These are phyloP conservation scores for Dascyllus trimaculatus DNA, from an alignment of 2,113 vertebrate species.

Conservation along the genomic window DNA sequence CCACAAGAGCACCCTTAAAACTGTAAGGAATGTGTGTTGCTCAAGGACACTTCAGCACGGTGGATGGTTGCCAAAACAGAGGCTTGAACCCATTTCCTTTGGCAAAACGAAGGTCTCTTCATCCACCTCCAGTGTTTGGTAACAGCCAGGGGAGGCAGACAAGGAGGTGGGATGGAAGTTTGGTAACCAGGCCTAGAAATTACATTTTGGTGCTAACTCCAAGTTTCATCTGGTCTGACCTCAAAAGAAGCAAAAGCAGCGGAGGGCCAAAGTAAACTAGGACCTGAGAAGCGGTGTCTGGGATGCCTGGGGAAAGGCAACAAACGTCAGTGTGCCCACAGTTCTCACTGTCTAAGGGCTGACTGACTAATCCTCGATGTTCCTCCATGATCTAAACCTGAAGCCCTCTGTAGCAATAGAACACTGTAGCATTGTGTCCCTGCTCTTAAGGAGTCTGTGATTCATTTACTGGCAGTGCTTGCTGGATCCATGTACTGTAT, in stretches of 20 bases:
- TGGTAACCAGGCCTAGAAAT: slow-evolving; percentile 58
- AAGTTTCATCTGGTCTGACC: slow-evolving; percentile 71
- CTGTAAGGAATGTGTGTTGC: slow-evolving; percentile 33
- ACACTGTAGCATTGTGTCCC: slow-evolving; percentile 79
- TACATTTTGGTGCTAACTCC: slow-evolving; percentile 69
- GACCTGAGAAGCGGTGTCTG: slow-evolving; percentile 72
- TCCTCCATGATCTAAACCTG: slow-evolving; percentile 82
- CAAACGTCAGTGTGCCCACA: slow-evolving; percentile 62
- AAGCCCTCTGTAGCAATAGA: slow-evolving; percentile 68
- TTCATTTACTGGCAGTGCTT: slow-evolving; percentile 72
- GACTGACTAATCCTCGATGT: slow-evolving; percentile 77
- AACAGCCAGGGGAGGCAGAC: slow-evolving; percentile 29
- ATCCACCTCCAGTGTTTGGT: slow-evolving; percentile 25
- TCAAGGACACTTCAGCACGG: slow-evolving; percentile 24
- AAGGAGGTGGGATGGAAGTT: slow-evolving; percentile 52
- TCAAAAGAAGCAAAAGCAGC: slow-evolving; percentile 67
- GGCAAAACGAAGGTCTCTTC: slow-evolving; percentile 7
- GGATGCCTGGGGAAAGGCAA: slow-evolving; percentile 71
- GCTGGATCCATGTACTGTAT: slow-evolving; percentile 64
- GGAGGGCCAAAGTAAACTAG: slow-evolving; percentile 77
- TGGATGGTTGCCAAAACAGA: slow-evolving; percentile 24
- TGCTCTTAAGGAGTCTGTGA: slow-evolving; percentile 70
- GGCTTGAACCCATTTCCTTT: slow-evolving; percentile 20
- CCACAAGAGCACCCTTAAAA: slow-evolving; percentile 4
- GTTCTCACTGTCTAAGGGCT: slow-evolving; percentile 69